Percentiles rank a stretch among this genome's conserved stretches.
Evolutionary conservation across 2,797 vertebrate genomes (phyloP).

Genomic region (Rhodeus uyekii): DNA sequence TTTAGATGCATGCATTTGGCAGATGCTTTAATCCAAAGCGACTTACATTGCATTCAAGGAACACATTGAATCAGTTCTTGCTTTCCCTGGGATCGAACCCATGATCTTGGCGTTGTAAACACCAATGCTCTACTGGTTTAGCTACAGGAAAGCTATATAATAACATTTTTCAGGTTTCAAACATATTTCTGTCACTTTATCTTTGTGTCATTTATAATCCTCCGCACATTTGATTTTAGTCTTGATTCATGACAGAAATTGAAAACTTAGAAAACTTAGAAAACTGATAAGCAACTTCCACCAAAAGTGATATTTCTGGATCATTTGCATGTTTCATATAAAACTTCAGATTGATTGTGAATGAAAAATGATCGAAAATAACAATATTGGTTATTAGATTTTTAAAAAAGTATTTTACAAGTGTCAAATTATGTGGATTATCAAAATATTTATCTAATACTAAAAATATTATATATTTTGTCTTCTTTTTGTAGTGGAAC

Average conservation of each 20-base stretch:
- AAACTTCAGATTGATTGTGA: background rate
- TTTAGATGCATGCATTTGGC: too few relatives aligned
- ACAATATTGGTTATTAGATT: background rate
- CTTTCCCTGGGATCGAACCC: too few relatives aligned
- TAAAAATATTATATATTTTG: background rate
- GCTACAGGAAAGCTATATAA: too few relatives aligned
- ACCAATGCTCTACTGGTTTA: too few relatives aligned
- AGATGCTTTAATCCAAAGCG: too few relatives aligned
- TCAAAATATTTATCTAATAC: background rate
- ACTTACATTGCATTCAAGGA: too few relatives aligned
- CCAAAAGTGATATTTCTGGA: background rate
- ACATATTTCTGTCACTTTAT: background rate
- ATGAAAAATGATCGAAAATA: background rate
- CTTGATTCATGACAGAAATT: slow-evolving; percentile 11
- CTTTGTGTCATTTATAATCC: background rate
- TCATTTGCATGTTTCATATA: background rate
- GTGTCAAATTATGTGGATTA: background rate
- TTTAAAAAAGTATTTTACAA: background rate
- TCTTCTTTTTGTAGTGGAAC: background rate
- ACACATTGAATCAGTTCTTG: too few relatives aligned
- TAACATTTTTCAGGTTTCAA: too few relatives aligned
- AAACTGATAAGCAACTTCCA: background rate
- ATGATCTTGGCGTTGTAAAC: too few relatives aligned
- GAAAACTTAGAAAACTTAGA: background rate
- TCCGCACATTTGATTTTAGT: background rate